Conservation (phyloP, 2,888 invertebrate genomes). For the Oasisia sp. region DNA sequence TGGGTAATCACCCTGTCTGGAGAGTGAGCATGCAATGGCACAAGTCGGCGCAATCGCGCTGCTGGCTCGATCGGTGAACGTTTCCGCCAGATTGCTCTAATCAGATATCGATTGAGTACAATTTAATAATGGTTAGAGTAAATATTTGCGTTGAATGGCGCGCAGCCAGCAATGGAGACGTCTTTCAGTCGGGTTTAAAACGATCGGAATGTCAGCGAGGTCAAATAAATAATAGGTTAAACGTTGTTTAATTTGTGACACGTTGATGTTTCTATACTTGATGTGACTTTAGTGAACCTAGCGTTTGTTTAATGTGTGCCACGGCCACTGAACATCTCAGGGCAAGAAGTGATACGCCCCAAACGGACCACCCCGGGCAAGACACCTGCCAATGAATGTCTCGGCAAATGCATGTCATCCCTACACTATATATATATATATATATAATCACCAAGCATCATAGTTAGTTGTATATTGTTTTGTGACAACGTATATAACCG, state of each 20-base stretch:
- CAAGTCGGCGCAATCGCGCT: neutral
- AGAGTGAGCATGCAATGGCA: neutral
- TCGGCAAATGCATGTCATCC: too few relatives aligned
- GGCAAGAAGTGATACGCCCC: too few relatives aligned
- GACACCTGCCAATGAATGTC: too few relatives aligned
- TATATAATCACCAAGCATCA: too few relatives aligned
- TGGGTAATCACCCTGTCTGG: neutral
- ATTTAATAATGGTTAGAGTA: slow-evolving; percentile 4
- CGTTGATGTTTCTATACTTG: neutral
- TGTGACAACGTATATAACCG: too few relatives aligned
- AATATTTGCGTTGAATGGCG: slow-evolving; percentile 5
- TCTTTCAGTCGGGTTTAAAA: neutral
- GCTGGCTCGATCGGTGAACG: neutral
- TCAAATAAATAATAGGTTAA: neutral
- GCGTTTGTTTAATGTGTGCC: neutral
- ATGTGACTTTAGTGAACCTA: neutral
- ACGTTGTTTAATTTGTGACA: neutral
- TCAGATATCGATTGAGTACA: neutral
- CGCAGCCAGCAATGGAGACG: neutral
- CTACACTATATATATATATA: too few relatives aligned
- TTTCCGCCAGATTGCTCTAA: neutral
- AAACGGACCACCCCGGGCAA: too few relatives aligned
- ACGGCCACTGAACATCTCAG: too few relatives aligned
- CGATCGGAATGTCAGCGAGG: neutral
- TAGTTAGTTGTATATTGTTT: too few relatives aligned